Conservation (phyloP, 2,113 vertebrate species). For the Xenus cinereus region DNA sequence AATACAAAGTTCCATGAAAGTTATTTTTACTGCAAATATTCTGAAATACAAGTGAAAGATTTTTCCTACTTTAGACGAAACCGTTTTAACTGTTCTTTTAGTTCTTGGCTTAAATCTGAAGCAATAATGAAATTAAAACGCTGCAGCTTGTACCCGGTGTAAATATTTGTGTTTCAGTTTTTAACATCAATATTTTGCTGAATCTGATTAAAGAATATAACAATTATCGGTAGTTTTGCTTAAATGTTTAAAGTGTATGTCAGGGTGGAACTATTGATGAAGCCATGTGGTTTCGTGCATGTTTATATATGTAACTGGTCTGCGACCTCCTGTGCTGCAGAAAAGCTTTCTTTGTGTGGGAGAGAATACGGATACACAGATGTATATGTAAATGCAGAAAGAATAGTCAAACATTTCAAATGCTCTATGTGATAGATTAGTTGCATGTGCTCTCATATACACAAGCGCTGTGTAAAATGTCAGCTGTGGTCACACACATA, state of each 20-base stretch:
- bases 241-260: not conserved
- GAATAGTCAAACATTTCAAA: not conserved
- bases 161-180: not conserved
- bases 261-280: not conserved
- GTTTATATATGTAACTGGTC: not conserved
- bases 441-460: not conserved
- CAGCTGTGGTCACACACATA: not conserved
- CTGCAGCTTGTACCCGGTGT: not conserved
- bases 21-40: not conserved
- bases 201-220: not conserved
- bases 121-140: not conserved
- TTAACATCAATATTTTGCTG: not conserved
- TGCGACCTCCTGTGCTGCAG: not conserved
- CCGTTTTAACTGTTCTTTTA: not conserved
- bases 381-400: not conserved
- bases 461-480: accelerated
- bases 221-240: not conserved
- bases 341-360: not conserved
- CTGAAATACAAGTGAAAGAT: not conserved
- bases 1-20: not conserved
- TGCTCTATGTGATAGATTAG: not conserved
- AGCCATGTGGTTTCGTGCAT: not conserved
- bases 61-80: not conserved
- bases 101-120: not conserved
- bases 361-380: not conserved